These are phyloP conservation scores for Sterrhoptilus dennistouni DNA, from an alignment of 2,113 vertebrate genomes.

Conservation along the genomic window DNA sequence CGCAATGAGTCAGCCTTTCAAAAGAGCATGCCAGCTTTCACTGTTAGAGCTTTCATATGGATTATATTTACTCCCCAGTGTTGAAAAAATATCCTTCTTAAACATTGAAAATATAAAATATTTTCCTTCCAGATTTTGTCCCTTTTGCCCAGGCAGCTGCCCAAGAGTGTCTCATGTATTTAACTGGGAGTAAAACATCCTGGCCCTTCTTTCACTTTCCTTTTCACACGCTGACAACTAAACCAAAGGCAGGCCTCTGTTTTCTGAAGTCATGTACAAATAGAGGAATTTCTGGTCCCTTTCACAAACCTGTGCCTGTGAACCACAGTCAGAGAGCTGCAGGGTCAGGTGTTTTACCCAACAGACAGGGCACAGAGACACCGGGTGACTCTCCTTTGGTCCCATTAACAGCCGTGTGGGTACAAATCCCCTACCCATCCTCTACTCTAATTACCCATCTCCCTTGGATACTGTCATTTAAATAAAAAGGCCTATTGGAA, in stretches of 20 bases:
- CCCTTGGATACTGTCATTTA: constrained; percentile 43
- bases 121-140: background rate
- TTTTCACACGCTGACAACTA: background rate
- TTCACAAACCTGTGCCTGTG: background rate
- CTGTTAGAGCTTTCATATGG: background rate
- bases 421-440: background rate
- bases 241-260: background rate
- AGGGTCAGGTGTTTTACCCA: background rate
- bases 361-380: background rate
- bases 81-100: constrained; percentile 43
- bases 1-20: constrained; percentile 43
- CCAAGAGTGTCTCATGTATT: background rate
- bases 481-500: constrained; percentile 52
- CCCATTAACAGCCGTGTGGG: background rate
- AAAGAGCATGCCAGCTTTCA: constrained; percentile 6
- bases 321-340: background rate
- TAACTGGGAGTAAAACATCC: background rate
- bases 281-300: background rate
- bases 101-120: background rate
- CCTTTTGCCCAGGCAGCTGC: background rate
- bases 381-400: background rate
- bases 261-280: background rate
- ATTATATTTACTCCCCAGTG: constrained; percentile 14
- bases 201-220: background rate
- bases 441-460: background rate